Evolutionary conservation across 2,797 vertebrate species (phyloP), one percentile per base, ranked within the genome.

Genomic region (Halcyon chelicuti): DNA sequence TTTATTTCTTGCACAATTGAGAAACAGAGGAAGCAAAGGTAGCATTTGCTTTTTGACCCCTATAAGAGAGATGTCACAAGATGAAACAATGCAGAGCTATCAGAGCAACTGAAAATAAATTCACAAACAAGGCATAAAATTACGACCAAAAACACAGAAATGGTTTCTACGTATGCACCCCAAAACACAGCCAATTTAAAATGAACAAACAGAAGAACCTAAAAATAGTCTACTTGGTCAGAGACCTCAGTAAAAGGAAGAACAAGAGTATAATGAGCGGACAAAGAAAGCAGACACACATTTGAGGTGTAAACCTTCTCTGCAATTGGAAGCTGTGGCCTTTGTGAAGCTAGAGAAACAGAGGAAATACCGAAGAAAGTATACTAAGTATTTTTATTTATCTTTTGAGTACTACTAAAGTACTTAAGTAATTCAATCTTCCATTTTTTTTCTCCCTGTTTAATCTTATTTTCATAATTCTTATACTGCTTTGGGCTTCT

Each of bases 381-480:
- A 57, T 60, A 85, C 35, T 55, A 80, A 26, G 55, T 37, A 67
- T 22, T 88, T 90, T 73, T 92, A 88, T 71, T 84, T 94, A 51
- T 49, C 49, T 76, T 87, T 74, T 33, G 40, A 91, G 87, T 52
- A 29, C 33, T 51, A 71, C 1, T 7, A 33, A 92, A 93, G 46
- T 72, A 55, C 39, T 65, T 51, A 88, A 85, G 63, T 70, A 79
- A 85, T 79, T 92, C 7, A 68, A 62, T 17, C 39, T 89, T 62
- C 62, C 8, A 10, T 3, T 35, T 21, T 51, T 77, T 39, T 31
- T 19, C 22, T 28, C 17, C 29, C 66, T 16, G 3, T 52, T 61
- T 94, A 82, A 91, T 92, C 75, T 92, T 80, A 68, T 92, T 93
- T 91, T 91, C 5, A 1, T 61, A 72, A 93, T 93, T 90, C 83